Evolutionary conservation across 2,888 invertebrate species (phyloP), one percentile per base, ranked within the genome.

Genomic region (Lepidochrysops patricia): DNA sequence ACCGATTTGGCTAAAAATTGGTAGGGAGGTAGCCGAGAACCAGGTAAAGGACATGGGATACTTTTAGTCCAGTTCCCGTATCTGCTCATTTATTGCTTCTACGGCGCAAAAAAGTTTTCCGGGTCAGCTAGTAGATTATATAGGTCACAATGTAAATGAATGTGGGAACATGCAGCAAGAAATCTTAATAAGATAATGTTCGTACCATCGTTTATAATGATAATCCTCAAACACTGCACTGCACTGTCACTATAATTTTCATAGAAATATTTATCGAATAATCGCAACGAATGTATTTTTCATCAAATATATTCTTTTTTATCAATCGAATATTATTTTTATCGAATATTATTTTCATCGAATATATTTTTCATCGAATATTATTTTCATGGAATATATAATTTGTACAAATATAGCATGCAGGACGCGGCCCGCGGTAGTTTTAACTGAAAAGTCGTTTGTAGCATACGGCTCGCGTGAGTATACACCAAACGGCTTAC

Each of bases 381-480:
- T 29, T n/a, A 6, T 29, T 29, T 29, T 9, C 1, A 29, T 29
- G 29, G 29, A 29, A 43, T 19, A 43, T 19, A 19, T 4, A 9
- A 9, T 19, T 9, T 43, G 2, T 57, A 25, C 61, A 58, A 52
- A 52, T 34, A 59, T 61, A 25, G 60, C 23, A 58, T 61, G 52
- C 71, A 75, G 70, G 74, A 72, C 75, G 74, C 75, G 68, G 68
- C 76, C 73, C 79, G 79, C 74, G 76, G 75, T 78, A 72, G 76
- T 77, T 81, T 80, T 76, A 80, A 87, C 87, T 88, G 86, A 80
- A 85, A 82, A 82, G 71, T 76, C 75, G 76, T 70, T 43, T 79
- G 83, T 79, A 77, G 75, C 77, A 72, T 73, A 72, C 73, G 75
- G 79, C 76, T 87, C 79, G 88, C 87, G 88, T 88, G 88, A 76